These are phyloP conservation scores for Indri indri DNA, from an alignment of 2,113 vertebrate genomes.

Conservation along the genomic window DNA sequence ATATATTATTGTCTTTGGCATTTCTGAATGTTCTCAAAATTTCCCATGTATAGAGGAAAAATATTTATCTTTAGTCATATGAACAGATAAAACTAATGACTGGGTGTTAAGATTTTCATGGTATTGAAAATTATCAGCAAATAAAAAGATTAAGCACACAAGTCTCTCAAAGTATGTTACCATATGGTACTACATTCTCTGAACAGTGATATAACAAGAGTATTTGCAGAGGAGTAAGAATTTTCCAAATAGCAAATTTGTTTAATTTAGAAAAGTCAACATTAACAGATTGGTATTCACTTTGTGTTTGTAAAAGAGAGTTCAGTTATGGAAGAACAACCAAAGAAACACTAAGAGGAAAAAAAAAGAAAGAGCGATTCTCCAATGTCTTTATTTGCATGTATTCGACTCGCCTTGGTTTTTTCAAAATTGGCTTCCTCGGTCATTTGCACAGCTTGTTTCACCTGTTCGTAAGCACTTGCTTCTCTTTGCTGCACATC, in stretches of 20 bases:
- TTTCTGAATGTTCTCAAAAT: neutral
- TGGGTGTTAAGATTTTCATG: neutral
- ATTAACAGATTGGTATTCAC: neutral
- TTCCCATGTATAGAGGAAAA: neutral
- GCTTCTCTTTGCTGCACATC: constrained; percentile 91
- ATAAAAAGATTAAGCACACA: neutral
- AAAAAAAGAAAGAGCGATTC: neutral
- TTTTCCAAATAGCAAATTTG: neutral
- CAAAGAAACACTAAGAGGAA: neutral
- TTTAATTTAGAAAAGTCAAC: constrained; percentile 33
- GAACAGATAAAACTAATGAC: neutral
- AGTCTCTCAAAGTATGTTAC: neutral
- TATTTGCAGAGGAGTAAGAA: constrained; percentile 1
- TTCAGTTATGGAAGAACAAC: neutral
- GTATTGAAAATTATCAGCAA: neutral
- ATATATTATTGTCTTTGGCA: neutral
- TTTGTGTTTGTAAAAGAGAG: neutral
- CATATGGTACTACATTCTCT: neutral
- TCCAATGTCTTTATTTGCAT: neutral
- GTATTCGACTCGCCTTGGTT: constrained; percentile 83
- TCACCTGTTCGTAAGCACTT: constrained; percentile 91
- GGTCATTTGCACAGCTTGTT: constrained; percentile 91
- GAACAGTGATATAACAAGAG: neutral
- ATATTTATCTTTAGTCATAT: neutral
- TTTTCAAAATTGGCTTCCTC: constrained; percentile 95